Conservation (phyloP, 2,113 vertebrate species). For the Grammatotria lemairii region DNA sequence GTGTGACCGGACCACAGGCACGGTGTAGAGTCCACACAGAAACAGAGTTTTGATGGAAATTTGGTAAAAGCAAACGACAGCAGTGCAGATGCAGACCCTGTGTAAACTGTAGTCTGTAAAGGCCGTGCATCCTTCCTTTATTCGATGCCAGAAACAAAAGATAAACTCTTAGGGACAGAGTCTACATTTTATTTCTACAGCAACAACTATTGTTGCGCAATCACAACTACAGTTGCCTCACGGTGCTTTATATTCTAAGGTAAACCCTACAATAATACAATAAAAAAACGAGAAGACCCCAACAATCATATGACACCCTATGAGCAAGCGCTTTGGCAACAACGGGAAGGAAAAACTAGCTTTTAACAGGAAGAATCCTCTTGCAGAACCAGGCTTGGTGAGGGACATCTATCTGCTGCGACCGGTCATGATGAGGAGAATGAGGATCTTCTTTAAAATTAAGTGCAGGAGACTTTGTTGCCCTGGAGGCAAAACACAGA, state of each 20-base stretch:
- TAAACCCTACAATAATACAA: background rate
- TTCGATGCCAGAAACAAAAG: accelerated
- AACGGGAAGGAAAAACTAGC: background rate
- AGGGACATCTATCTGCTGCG: background rate
- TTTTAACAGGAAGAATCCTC: background rate
- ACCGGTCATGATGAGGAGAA: background rate
- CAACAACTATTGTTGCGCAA: accelerated
- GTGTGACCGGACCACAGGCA: background rate
- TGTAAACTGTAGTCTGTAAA: background rate
- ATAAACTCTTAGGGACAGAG: background rate
- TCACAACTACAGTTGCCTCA: background rate
- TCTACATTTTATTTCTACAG: background rate
- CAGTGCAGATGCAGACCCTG: background rate
- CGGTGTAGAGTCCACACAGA: background rate
- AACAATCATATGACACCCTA: background rate
- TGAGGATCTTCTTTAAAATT: background rate
- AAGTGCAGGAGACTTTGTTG: background rate
- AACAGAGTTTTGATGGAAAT: background rate
- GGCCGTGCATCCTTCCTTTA: accelerated
- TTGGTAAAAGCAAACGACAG: background rate
- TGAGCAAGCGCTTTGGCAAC: background rate
- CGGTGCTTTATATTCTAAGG: background rate
- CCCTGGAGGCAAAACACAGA: background rate
- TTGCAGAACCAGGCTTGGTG: background rate
- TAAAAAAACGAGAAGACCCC: accelerated